A percentile compares a stretch with the other conserved stretches of the same genome.
Conservation (phyloP, 2,888 invertebrate genomes). For the Halictus ligatus region DNA sequence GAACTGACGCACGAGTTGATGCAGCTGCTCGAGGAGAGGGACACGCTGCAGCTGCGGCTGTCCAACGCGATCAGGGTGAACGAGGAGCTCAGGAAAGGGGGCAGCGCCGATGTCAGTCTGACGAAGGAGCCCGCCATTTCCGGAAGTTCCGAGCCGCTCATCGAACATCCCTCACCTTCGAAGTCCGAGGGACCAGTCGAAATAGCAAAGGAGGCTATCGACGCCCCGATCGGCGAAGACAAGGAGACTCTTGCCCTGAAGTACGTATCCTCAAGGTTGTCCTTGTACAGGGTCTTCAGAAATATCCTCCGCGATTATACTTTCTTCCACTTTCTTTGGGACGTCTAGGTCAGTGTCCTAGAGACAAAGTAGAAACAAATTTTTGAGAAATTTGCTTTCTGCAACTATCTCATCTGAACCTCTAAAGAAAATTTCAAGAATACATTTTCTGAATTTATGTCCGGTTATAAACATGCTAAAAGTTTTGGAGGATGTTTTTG, state of each 20-base stretch:
- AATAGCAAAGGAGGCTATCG: constrained; percentile 81
- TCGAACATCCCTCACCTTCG: constrained; percentile 78
- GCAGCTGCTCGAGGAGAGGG: constrained; percentile 92
- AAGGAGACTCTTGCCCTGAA: constrained; percentile 81
- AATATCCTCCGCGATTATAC: background rate
- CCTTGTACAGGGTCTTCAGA: background rate
- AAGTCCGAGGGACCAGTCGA: constrained; percentile 79
- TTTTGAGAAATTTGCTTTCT: background rate
- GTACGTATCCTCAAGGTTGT: constrained; percentile 71
- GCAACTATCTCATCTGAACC: background rate
- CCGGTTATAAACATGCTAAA: background rate
- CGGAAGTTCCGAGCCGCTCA: constrained; percentile 58
- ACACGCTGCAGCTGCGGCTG: constrained; percentile 92
- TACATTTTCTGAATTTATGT: background rate
- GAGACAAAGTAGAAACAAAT: background rate
- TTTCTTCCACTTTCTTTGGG: no score
- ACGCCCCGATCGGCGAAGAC: constrained; percentile 74
- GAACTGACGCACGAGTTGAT: constrained; percentile 94
- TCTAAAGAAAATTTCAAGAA: background rate
- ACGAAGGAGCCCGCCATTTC: constrained; percentile 60
- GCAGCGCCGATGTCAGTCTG: constrained; percentile 50
- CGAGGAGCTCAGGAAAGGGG: constrained; percentile 86
- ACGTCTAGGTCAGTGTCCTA: background rate
- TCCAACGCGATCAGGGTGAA: constrained; percentile 92
- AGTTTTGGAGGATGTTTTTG: background rate